Evolutionary conservation across 2,797 vertebrate genomes (phyloP), one percentile per base, ranked within the genome.

Genomic region (Amblyraja radiata): DNA sequence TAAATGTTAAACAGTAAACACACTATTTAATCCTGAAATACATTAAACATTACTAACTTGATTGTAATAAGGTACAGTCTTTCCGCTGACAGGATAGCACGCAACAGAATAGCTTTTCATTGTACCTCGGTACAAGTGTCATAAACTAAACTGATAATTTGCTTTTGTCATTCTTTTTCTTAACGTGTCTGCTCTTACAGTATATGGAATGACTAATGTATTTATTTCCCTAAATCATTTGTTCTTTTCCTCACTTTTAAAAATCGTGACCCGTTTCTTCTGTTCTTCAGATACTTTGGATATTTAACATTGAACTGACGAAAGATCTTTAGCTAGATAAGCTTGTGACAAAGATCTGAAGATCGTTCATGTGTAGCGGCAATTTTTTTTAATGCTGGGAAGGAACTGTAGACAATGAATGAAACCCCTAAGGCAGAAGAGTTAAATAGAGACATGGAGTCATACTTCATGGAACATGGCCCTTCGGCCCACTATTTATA

Each of bases 1-100:
- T 88, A 9, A 65, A 32, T 68, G 84, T 88, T 65, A 88, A 88
- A 88, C 84, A 88, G 84, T 88, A 88, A 88, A 88, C 23, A 68
- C 84, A 68, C 14, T 6, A 36, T 63, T 36, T 9, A 65, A 88
- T 68, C n/a, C 46, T 36, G 32, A 88, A 88, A 88, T 16, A 65
- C 21, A 88, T 88, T 88, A 88, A 68, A 88, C 6, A 65, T 68
- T 68, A 68, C 84, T 88, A 9, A 88, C 46, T 54, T 54, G 46
- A 54, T 54, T 54, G 5, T 6, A 54, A 6, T 54, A 54, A 54
- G 46, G 46, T 54, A 54, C 46, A 54, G 5, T 54, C 5, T 54
- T 54, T 54, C 46, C 46, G 46, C 46, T 54, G 46, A 6, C 46
- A 54, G 46, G 46, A 54, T 54, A 54, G 46, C 46, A 6, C 46